Evolutionary conservation across 37 sponge, comb jelly and placozoan genomes (phyloP).

Genomic region (Ephydatia muelleri): DNA sequence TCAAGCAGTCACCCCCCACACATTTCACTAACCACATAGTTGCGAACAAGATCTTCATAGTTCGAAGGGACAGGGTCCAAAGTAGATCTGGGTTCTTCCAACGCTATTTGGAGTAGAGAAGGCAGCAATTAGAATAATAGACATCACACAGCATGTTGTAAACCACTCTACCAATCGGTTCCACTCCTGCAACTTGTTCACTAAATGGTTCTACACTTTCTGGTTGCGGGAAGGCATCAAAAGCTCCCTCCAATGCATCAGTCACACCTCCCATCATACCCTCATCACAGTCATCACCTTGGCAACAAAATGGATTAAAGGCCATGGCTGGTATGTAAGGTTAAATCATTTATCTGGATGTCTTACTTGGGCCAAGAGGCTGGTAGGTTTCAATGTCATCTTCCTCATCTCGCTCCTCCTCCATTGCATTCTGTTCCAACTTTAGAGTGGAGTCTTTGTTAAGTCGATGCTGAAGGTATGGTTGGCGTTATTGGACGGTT

Average conservation of each 20-base stretch:
- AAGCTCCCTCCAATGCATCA: neutral
- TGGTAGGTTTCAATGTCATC: conserved; percentile 43
- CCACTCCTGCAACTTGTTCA: conserved; percentile 32
- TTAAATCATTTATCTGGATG: no score
- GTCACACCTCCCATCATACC: conserved; percentile 6
- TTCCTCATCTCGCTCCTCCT: conserved; percentile 30
- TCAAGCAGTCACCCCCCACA: neutral
- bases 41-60: conserved; percentile 55
- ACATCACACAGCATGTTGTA: neutral
- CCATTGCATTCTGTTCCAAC: conserved; percentile 37
- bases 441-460: conserved; percentile 6
- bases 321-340: neutral
- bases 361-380: conserved; percentile 33
- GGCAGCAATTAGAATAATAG: neutral
- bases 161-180: conserved; percentile 52
- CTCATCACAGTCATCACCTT: conserved; percentile 30
- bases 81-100: conserved; percentile 23
- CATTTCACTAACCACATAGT: conserved; percentile 44
- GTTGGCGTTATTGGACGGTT: neutral
- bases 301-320: neutral
- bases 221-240: conserved; percentile 4
- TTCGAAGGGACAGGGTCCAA: neutral
- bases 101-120: conserved; percentile 8
- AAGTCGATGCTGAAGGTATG: conserved; percentile 9
- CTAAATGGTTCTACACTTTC: neutral